phyloP scores from a whole-genome alignment of 2,113 vertebrate species.

The Centrocercus urophasianus region DNA sequence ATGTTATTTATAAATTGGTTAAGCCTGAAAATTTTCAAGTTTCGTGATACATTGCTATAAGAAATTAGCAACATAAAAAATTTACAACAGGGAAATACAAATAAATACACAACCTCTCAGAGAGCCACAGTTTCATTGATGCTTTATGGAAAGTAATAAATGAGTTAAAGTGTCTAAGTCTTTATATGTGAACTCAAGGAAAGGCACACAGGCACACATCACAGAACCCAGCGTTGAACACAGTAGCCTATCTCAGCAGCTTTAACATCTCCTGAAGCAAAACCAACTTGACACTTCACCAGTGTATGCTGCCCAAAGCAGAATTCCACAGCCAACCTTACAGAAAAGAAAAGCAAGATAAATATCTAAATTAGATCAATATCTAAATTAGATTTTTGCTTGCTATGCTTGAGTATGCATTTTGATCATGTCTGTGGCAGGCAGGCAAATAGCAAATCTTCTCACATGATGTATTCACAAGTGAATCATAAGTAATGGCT shows the following conservation, averaged over 20 bases:
- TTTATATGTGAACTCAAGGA: slow-evolving; percentile 48
- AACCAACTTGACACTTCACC: slow-evolving; percentile 46
- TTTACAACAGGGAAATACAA: slow-evolving; percentile 74
- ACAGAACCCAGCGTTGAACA: slow-evolving; percentile 44
- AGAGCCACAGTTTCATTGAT: slow-evolving; percentile 59
- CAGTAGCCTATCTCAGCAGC: slow-evolving; percentile 77
- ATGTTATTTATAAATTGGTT: slow-evolving; percentile 74
- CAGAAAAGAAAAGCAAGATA: neutral
- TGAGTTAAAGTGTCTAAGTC: slow-evolving; percentile 72
- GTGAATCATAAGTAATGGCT: neutral
- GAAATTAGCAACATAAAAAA: slow-evolving; percentile 62
- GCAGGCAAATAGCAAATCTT: neutral
- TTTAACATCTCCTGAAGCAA: slow-evolving; percentile 73
- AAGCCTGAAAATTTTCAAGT: slow-evolving; percentile 78
- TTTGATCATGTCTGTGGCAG: neutral
- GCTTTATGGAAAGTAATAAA: slow-evolving; percentile 61
- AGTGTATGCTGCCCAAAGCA: slow-evolving; percentile 22
- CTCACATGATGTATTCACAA: neutral
- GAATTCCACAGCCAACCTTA: slow-evolving; percentile 55
- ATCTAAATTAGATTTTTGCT: neutral
- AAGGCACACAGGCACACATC: slow-evolving; percentile 43
- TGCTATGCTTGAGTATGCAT: neutral
- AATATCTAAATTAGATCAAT: neutral
- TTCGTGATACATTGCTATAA: slow-evolving; percentile 71
- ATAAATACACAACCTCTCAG: slow-evolving; percentile 82